Evolutionary conservation across 2,113 vertebrate species (phyloP), one percentile per base, ranked within the genome.

Genomic region (Myrmophylax atrothorax): DNA sequence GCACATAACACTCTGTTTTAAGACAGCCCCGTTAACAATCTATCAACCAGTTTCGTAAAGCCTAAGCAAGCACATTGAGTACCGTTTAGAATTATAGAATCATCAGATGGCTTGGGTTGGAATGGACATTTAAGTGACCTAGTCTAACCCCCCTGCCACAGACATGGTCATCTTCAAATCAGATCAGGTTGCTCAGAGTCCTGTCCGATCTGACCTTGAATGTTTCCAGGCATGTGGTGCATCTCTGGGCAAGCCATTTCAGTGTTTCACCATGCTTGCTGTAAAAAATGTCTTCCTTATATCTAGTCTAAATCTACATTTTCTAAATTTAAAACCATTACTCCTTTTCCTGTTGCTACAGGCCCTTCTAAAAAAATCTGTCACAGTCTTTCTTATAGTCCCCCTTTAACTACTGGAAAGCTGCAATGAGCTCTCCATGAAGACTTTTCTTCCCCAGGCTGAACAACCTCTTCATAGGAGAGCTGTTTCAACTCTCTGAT

Each of bases 141-240:
- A 28, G 18, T 53, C 38, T 49, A 63, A 38, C 1, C 4, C 6
- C 18, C 8, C 31, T 14, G 3, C 11, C 8, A 6, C 2, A 2
- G 24, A 10, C 28, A 70, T 22, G 14, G 25, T 14, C 17, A 6
- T 18, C 25, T 42, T 33, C 31, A 47, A 40, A 4, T 23, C 15
- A 7, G 18, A 35, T 13, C 18, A 59, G 6, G 3, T 58, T 44
- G 42, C 42, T 81, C 31, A 58, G 17, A 73, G 19, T 35, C 14
- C 23, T 1, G 0, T 59, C 20, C 15, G 63, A 3, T 12, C 9
- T 18, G 12, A 14, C 24, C 18, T 59, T 29, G 24, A 64, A 26
- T 6, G 1, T 53, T 72, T 28, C 24, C 25, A 60, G 25, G 5
- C 13, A 49, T 4, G 14, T 20, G 14, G 3, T 6, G 62, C 2